A percentile compares a stretch with the other conserved stretches of the same genome.
Evolutionary conservation across 2,113 vertebrate genomes (phyloP).

Genomic region (Heterocephalus glaber): DNA sequence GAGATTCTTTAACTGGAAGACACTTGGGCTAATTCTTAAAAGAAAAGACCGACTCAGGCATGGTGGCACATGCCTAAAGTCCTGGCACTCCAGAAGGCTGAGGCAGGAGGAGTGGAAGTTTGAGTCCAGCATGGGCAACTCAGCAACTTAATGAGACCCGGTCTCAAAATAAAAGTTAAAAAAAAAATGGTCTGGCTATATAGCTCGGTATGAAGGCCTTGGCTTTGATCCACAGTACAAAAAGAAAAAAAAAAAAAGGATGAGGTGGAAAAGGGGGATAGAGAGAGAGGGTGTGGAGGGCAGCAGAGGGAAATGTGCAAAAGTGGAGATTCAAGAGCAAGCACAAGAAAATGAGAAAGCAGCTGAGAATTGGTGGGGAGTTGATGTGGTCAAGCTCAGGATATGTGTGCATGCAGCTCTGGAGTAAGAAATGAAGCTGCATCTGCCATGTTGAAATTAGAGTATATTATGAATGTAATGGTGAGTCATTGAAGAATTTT

Average conservation of each 20-base stretch:
- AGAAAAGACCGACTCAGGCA: not conserved
- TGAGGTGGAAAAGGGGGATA: not conserved
- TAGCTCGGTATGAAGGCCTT: not conserved
- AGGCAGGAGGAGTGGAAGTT: not conserved
- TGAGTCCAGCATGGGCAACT: not conserved
- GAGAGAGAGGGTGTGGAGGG: not conserved
- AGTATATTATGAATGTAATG: constrained; percentile 56
- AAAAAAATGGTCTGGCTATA: not conserved
- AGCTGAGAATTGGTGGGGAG: not conserved
- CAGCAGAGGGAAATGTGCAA: not conserved
- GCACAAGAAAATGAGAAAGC: not conserved
- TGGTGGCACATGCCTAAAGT: not conserved
- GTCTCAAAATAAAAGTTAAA: not conserved
- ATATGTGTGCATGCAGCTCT: not conserved
- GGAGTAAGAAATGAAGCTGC: not conserved
- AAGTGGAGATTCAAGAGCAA: not conserved
- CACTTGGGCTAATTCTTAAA: not conserved
- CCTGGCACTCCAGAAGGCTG: not conserved
- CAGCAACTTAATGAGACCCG: not conserved
- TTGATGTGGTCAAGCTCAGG: not conserved
- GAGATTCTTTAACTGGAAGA: not conserved
- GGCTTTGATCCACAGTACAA: not conserved
- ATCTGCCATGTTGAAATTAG: not conserved
- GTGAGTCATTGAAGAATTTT: constrained; percentile 69
- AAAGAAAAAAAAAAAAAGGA: not conserved